These are phyloP conservation scores for Apotomis turbidana DNA, from an alignment of 2,888 invertebrate genomes.

Conservation along the genomic window DNA sequence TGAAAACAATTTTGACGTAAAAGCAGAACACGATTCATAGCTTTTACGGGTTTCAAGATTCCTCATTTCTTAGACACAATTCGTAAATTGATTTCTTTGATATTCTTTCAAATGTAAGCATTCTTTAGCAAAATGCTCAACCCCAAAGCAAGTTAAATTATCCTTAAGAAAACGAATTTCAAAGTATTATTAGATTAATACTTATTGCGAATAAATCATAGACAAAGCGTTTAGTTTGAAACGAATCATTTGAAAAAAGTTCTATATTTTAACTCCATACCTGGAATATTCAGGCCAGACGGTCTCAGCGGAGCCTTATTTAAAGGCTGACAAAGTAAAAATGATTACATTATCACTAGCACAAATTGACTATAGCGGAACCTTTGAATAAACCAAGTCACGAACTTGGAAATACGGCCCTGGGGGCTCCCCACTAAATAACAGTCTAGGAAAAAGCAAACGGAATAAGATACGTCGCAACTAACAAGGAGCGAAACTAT, in stretches of 20 bases:
- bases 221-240: too few species aligned
- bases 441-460: constrained; percentile 29
- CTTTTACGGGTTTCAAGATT: neutral
- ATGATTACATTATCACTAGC: constrained; percentile 21
- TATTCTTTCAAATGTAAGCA: too few species aligned
- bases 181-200: too few species aligned
- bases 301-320: neutral
- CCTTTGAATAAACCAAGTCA: constrained; percentile 33
- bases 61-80: neutral
- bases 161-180: too few species aligned
- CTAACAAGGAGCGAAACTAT: constrained; percentile 19
- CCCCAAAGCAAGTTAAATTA: too few species aligned
- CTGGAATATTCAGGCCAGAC: neutral
- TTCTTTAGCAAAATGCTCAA: too few species aligned
- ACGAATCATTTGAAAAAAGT: too few species aligned
- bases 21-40: neutral
- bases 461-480: constrained; percentile 22
- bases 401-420: constrained; percentile 35
- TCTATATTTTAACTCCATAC: too few species aligned
- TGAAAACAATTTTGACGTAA: neutral
- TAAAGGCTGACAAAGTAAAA: constrained; percentile 10
- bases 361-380: constrained; percentile 13
- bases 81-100: too few species aligned
- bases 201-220: too few species aligned
- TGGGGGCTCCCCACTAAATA: constrained; percentile 24